Conservation (phyloP, 1,140 invertebrate genomes). For the Heliconius eleuchia region DNA sequence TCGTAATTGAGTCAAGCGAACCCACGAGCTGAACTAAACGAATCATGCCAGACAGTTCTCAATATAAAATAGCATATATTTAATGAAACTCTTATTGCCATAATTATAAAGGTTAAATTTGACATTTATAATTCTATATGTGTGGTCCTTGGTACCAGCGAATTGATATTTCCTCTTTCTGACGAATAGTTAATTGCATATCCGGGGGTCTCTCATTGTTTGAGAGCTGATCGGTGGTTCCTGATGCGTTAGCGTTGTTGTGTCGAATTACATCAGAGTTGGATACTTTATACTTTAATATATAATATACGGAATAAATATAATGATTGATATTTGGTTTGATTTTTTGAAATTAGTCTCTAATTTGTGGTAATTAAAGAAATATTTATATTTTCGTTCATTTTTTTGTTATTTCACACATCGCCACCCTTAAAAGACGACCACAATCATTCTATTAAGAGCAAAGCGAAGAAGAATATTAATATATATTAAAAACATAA, state of each 20-base stretch:
- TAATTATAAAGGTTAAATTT: conserved; percentile 31
- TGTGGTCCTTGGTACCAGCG: conserved; percentile 47
- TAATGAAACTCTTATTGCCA: conserved; percentile 27
- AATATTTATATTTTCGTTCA: too few relatives aligned
- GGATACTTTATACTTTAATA: conserved; percentile 25
- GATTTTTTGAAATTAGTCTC: too few relatives aligned
- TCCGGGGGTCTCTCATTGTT: conserved; percentile 76
- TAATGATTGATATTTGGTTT: not conserved
- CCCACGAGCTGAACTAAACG: conserved; percentile 54
- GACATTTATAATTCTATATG: conserved; percentile 19
- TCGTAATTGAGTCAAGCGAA: conserved; percentile 63
- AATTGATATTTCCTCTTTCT: conserved; percentile 80
- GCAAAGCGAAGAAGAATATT: too few relatives aligned
- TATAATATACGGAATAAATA: not conserved
- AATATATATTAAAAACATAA: too few relatives aligned
- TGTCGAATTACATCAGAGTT: conserved; percentile 45
- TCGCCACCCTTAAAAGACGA: too few relatives aligned
- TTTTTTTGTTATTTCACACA: too few relatives aligned
- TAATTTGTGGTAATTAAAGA: too few relatives aligned
- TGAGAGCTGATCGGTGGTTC: conserved; percentile 57
- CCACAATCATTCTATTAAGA: too few relatives aligned
- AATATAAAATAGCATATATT: conserved; percentile 31
- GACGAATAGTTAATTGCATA: conserved; percentile 76
- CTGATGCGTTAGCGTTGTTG: conserved; percentile 61
- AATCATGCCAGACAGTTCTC: conserved; percentile 52